These are phyloP conservation scores for Actinia tenebrosa DNA, from an alignment of 64 coral and sea anemone genomes.

Conservation along the genomic window DNA sequence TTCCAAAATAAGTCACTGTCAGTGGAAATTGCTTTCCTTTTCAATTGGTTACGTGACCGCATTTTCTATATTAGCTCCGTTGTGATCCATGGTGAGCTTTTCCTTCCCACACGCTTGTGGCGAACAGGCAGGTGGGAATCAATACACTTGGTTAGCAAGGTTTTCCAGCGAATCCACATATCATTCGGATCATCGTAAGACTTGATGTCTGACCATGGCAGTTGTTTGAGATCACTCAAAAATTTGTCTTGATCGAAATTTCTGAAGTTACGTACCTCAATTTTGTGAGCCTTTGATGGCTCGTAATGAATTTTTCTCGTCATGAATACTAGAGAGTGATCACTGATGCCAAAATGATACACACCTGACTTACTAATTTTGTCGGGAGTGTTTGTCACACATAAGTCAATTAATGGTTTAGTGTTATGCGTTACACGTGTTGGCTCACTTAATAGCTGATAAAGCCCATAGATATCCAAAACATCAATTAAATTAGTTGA, in stretches of 20 bases:
- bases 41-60: too few relatives aligned
- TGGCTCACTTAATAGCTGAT: conserved; percentile 27
- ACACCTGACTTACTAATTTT: not conserved
- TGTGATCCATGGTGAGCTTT: too few relatives aligned
- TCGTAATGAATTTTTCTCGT: not conserved
- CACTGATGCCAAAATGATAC: conserved; percentile 25
- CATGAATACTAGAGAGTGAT: conserved; percentile 21
- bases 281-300: not conserved
- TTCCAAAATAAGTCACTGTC: too few relatives aligned
- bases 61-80: too few relatives aligned
- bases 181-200: too few relatives aligned
- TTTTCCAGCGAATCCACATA: too few relatives aligned
- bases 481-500: not conserved
- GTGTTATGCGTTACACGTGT: not conserved
- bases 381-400: not conserved
- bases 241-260: conserved; percentile 32
- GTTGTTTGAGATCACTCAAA: too few relatives aligned
- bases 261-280: conserved; percentile 21
- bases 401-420: not conserved
- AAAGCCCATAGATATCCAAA: conserved; percentile 4
- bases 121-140: too few relatives aligned
- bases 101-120: too few relatives aligned
- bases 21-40: too few relatives aligned
- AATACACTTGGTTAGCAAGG: too few relatives aligned
- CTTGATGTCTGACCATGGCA: too few relatives aligned